Conservation (phyloP, 2,888 invertebrate species). For the Pristionchus maxplancki region DNA sequence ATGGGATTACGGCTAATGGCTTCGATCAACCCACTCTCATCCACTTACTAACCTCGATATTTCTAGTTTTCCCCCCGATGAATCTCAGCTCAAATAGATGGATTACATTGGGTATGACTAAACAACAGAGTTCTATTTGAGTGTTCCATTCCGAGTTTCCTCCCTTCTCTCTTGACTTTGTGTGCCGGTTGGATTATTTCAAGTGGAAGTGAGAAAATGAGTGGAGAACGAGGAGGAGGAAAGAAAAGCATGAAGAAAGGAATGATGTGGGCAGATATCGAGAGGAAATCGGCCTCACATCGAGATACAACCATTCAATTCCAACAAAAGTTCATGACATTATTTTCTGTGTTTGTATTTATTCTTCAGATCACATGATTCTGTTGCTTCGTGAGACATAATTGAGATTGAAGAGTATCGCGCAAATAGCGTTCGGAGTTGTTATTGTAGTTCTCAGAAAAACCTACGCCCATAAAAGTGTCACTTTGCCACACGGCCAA, state of each 20-base stretch:
- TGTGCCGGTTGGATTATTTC: conserved; percentile 34
- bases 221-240: neutral
- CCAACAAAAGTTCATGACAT: neutral
- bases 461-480: neutral
- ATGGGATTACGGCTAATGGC: conserved; percentile 40
- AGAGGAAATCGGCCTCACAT: neutral
- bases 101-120: conserved; percentile 46
- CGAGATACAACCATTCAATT: neutral
- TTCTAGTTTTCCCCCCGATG: conserved; percentile 34
- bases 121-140: conserved; percentile 43
- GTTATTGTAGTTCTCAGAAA: neutral
- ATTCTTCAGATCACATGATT: neutral
- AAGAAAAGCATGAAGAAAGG: neutral
- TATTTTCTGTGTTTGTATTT: neutral
- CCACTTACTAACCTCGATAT: neutral
- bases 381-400: neutral
- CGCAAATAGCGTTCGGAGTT: neutral
- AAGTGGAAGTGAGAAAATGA: conserved; percentile 43
- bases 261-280: neutral
- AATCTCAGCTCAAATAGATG: conserved; percentile 42
- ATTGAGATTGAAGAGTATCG: neutral
- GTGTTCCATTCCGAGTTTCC: conserved; percentile 34
- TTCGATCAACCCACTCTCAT: neutral
- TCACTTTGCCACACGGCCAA: neutral
- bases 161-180: neutral